Conservation (phyloP, 2,888 invertebrate species). For the Panorpa germanica region DNA sequence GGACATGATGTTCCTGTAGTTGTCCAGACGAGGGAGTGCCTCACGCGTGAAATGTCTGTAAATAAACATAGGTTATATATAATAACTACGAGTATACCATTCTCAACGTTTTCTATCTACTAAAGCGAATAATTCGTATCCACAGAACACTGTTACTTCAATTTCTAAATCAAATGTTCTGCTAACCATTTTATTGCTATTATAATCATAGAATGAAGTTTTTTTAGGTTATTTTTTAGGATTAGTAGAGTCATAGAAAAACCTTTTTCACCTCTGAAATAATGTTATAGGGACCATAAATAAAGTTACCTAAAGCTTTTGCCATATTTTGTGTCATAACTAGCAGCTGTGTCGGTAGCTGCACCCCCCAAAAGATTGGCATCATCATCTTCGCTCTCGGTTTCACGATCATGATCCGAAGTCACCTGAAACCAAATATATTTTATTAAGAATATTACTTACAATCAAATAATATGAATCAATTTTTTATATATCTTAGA, state of each 20-base stretch:
- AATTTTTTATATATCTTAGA: too few species aligned
- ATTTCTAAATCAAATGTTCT: constrained; percentile 3
- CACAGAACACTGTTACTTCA: too few species aligned
- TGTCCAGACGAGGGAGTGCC: constrained; percentile 70
- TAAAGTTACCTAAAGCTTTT: constrained; percentile 54
- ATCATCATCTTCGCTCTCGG: constrained; percentile 26
- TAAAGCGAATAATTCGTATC: constrained; percentile 2
- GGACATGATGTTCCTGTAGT: constrained; percentile 77
- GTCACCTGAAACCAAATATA: constrained; percentile 13
- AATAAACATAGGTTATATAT: constrained; percentile 4
- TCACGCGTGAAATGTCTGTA: constrained; percentile 67
- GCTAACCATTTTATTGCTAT: background rate
- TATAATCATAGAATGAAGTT: constrained; percentile 1
- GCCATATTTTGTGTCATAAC: constrained; percentile 48
- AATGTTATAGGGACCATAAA: constrained; percentile 1
- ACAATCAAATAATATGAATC: too few species aligned
- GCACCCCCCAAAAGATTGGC: constrained; percentile 28
- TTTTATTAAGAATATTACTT: too few species aligned
- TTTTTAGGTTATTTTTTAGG: background rate
- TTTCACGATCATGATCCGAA: constrained; percentile 22
- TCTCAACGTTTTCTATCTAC: too few species aligned
- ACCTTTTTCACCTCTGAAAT: background rate
- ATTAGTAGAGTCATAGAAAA: constrained; percentile 10
- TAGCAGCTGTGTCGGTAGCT: constrained; percentile 15
- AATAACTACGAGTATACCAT: too few species aligned